Evolutionary conservation across 2,888 invertebrate species (phyloP), one percentile per base, ranked within the genome.

Genomic region (Empis stercorea): DNA sequence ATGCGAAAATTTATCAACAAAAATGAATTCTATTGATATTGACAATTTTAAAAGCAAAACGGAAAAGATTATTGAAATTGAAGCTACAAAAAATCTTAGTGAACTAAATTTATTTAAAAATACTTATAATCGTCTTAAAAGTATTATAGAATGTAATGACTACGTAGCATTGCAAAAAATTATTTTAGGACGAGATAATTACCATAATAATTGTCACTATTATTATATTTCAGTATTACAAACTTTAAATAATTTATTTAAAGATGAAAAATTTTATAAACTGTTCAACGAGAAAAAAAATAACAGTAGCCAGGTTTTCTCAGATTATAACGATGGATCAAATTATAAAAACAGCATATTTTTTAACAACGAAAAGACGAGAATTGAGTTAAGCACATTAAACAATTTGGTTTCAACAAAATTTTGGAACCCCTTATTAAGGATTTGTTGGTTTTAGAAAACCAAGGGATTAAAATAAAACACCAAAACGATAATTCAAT

Each of bases 401-500:
- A 54, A 48, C 42, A 16, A 52, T 45, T 59, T 59, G 56, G 55
- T 55, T 20, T 54, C 54, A 48, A 51, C 13, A 51, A 45, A 43
- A 43, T 59, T 36, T 50, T 58, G 15, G 41, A 55, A 41, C 23
- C 37, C 16, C 46, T 60, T 32, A 52, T 59, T 4, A 34, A 52
- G 27, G 58, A 60, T 48, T 40, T 60, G 43, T 46, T 47, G 47
- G 50, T 39, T 15, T 47, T 61, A 45, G 58, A 60, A 53, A 46
- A 43, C 32, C 48, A 45, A 23, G 59, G 58, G n/a, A n/a, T n/a
- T n/a, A n/a, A n/a, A n/a, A n/a, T n/a, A n/a, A n/a, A n/a, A n/a
- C n/a, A n/a, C n/a, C n/a, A n/a, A n/a, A n/a, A n/a, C n/a, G n/a
- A n/a, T n/a, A n/a, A n/a, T n/a, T n/a, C n/a, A n/a, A n/a, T n/a